Conservation (phyloP, 1,140 invertebrate genomes). For the Adoxophyes honmai region DNA sequence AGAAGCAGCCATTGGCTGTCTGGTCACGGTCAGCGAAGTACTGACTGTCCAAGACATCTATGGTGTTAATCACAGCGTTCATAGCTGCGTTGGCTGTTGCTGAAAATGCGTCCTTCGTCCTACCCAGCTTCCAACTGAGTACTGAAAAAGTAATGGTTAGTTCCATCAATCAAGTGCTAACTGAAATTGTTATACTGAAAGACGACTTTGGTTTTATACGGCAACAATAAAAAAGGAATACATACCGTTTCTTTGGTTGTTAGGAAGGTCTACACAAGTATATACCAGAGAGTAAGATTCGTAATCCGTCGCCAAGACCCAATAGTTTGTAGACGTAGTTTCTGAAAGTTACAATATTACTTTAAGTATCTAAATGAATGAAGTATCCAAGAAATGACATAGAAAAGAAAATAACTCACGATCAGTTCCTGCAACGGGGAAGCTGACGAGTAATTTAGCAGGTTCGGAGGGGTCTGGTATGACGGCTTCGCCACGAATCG, state of each 20-base stretch:
- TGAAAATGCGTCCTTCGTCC: constrained; percentile 32
- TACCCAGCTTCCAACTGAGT: constrained; percentile 57
- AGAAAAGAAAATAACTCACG: too few relatives aligned
- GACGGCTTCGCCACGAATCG: not conserved
- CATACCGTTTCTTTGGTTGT: constrained; percentile 26
- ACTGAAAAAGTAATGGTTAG: constrained; percentile 29
- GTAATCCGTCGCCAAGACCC: constrained; percentile 33
- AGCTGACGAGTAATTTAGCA: too few relatives aligned
- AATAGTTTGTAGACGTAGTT: constrained; percentile 41
- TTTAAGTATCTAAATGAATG: too few relatives aligned
- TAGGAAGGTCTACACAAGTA: constrained; percentile 23
- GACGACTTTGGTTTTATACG: too few relatives aligned
- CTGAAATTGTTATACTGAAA: too few relatives aligned
- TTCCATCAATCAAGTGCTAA: too few relatives aligned
- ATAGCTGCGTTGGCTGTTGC: constrained; percentile 24
- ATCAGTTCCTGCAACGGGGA: not conserved
- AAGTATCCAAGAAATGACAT: too few relatives aligned
- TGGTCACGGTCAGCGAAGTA: constrained; percentile 43
- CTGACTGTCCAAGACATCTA: constrained; percentile 36
- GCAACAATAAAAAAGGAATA: too few relatives aligned
- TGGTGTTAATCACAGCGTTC: constrained; percentile 25
- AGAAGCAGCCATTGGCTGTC: constrained; percentile 43
- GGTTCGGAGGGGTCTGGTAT: too few relatives aligned
- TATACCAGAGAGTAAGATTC: constrained; percentile 29
- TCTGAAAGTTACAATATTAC: constrained; percentile 15